Base-by-base conservation (phyloP, 2,113 vertebrate genomes). In the Eptatretus burgeri region DNA sequence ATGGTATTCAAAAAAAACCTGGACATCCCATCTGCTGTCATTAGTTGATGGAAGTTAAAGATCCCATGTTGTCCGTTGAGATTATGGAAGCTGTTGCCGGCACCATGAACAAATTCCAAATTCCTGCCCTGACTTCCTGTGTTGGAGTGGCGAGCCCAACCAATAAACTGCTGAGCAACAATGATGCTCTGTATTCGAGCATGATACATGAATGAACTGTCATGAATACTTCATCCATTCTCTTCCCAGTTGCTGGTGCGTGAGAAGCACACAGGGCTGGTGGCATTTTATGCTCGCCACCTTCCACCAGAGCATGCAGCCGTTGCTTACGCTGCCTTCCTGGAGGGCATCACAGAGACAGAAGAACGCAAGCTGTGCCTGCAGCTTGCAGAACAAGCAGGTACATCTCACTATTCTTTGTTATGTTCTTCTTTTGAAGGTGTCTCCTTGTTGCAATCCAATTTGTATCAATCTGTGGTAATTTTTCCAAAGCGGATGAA, bases 271-370 rank as follows among this genome's bases (percentile, higher is more conserved):
- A 80, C 74, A 3, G 74, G 81, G 64, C 75, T 98, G 2, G 80
- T 98, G 67, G 87, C 91, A 1, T 88, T 82, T 70, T 98, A 95
- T 16, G 81, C 84, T 1, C 84, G 84, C 68, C 85, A 93, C 70
- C 74, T 98, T 17, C 85, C 89, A 1, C 66, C 74, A 1, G 80
- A 84, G 13, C 68, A 81, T 1, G 81, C 81, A 1, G 79, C 84
- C 14, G 67, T 74, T 66, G 83, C 89, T 67, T 96, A 95, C 1
- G 82, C 91, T 3, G 65, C 73, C 1, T 94, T 89, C 70, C 69
- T 98, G 49, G 85, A 95, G 76, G 81, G 79, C 1, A 76, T 95
- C n/a, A 81, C 71, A 1, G 84, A 93, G 68, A 74, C 76, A 0
- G 81, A 86, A 14, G 79, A 82, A 52, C 80, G 82, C 16, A 82